These are phyloP conservation scores for Acrocephalus arundinaceus DNA, from an alignment of 2,113 vertebrate species.

Conservation along the genomic window DNA sequence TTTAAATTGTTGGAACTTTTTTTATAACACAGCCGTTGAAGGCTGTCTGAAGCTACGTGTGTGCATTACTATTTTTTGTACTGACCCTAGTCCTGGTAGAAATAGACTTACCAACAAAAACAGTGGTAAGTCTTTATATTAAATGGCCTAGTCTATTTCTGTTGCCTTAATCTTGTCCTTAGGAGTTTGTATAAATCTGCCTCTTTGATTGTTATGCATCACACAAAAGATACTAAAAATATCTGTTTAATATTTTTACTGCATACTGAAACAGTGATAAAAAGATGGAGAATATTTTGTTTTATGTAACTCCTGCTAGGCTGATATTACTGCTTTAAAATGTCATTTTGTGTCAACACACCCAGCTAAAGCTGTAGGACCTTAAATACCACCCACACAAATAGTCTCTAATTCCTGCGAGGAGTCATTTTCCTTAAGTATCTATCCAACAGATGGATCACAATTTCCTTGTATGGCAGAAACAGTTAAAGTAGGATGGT, in stretches of 20 bases:
- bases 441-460: slow-evolving; percentile 57
- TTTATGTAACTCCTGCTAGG: slow-evolving; percentile 48
- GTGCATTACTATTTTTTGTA: neutral
- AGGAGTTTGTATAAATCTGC: slow-evolving; percentile 37
- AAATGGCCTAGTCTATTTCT: slow-evolving; percentile 30
- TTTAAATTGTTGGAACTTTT: neutral
- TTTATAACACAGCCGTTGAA: neutral
- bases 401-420: slow-evolving; percentile 51
- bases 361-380: slow-evolving; percentile 11
- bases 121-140: slow-evolving; percentile 29
- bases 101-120: neutral
- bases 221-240: slow-evolving; percentile 36
- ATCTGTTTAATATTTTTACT: neutral
- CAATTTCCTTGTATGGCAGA: slow-evolving; percentile 37
- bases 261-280: slow-evolving; percentile 21
- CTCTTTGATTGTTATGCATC: slow-evolving; percentile 43
- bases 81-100: neutral
- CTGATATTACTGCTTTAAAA: slow-evolving; percentile 52
- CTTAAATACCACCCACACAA: slow-evolving; percentile 50
- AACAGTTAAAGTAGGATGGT: slow-evolving; percentile 39
- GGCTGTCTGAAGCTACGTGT: neutral
- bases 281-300: slow-evolving; percentile 41
- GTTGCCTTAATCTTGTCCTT: slow-evolving; percentile 44
- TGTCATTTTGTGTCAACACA: slow-evolving; percentile 54
- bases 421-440: slow-evolving; percentile 39